Evolutionary conservation across 2,888 invertebrate genomes (phyloP).

Genomic region (Latrodectus elegans): DNA sequence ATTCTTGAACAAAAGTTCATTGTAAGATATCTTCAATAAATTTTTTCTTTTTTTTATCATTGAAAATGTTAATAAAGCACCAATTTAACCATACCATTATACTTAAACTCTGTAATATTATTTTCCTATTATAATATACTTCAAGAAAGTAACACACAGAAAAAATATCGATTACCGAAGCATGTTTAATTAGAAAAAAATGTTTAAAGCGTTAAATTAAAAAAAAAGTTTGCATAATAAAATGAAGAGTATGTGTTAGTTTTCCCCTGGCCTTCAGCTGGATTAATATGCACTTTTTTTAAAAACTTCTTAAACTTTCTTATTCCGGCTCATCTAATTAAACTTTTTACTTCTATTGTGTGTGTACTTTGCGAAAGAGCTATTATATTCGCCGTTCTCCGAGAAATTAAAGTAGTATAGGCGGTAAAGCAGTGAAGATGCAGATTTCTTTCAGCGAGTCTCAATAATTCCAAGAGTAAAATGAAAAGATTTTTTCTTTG

Average conservation of each 20-base stretch:
- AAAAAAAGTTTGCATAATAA: not conserved
- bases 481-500: not conserved
- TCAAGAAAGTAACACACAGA: too few relatives aligned
- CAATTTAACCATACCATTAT: too few relatives aligned
- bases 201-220: not conserved
- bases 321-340: slow-evolving; percentile 5
- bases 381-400: not conserved
- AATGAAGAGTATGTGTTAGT: not conserved
- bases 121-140: too few relatives aligned
- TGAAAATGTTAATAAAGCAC: too few relatives aligned
- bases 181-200: not conserved
- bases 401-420: not conserved
- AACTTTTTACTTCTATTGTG: not conserved
- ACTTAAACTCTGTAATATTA: too few relatives aligned
- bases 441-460: not conserved
- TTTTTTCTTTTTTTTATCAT: too few relatives aligned
- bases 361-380: not conserved
- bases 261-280: not conserved
- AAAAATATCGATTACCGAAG: not conserved
- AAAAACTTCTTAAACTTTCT: not conserved
- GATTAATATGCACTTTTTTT: not conserved
- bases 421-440: not conserved
- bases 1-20: too few relatives aligned
- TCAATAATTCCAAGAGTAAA: not conserved
- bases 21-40: too few relatives aligned